Evolutionary conservation across 2,888 invertebrate genomes (phyloP), one percentile per base, ranked within the genome.

Genomic region (Platypus cylindrus): DNA sequence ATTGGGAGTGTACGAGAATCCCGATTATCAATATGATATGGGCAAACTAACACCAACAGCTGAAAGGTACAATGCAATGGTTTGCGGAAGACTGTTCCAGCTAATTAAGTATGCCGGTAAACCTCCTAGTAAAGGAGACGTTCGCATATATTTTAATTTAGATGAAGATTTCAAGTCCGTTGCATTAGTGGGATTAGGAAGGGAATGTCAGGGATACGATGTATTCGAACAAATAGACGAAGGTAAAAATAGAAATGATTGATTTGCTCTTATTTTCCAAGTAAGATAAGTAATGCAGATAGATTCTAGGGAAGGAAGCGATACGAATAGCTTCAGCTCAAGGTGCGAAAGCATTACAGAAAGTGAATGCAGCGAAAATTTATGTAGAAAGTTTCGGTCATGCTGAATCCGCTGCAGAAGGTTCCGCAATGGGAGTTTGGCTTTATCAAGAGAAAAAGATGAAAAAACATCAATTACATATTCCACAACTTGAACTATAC

Each of bases 331-430:
- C 81, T 1, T 69, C 80, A 1, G 74, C 71, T 1, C 63, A 63
- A 2, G 80, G 75, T 1, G 68, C 71, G 13, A 63, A 60, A 40
- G 68, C 71, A 2, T 56, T 80, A 7, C 67, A 70, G 24, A 50
- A 59, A 2, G 55, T 75, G 11, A 57, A 62, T 25, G 69, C 75
- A 0, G 65, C 62, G 29, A 57, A 65, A 16, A 71, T 86, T 18
- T 68, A 70, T 41, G 66, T 86, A 0, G 86, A 87, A 53, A 75
- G 78, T 13, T 81, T 84, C 51, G 81, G 78, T 5, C 71, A 77
- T 51, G 75, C 83, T 0, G 79, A 81, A 55, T 81, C 82, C 2
- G 74, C 84, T 2, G 84, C 84, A 0, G 86, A 86, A 58, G 86
- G 84, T 2, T 74, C 79, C 1, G 63, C 67, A 2, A 63, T 87